Base-by-base conservation (phyloP, 2,113 vertebrate species). In the Cairina moschata region DNA sequence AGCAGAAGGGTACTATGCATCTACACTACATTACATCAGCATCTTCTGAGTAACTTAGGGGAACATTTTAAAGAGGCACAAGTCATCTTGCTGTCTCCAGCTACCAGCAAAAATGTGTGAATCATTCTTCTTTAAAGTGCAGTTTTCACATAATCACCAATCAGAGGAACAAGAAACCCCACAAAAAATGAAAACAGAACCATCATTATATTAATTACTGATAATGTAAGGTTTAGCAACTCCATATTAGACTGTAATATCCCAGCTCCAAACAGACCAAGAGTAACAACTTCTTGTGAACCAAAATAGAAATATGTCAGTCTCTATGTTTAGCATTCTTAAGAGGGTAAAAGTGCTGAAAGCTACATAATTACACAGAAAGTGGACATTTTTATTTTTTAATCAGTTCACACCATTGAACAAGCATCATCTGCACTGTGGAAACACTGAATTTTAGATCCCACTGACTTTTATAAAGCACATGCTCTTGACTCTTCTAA, bases 111-210 rank as follows among this genome's bases (percentile, higher is more conserved):
- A 72, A 88, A 89, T 10, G 17, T n/a, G 67, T 54, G 84, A 96
- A 93, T 65, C 89, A 91, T 68, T 82, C 65, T 89, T 94, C 95
- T 83, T 44, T 50, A 86, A 88, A 80, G 78, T 48, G 31, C 85
- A 95, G 82, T 17, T 38, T 71, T 58, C 28, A 74, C 68, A 89
- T 76, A 69, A 87, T 48, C 40, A 44, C n/a, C 28, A 82, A 38
- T 69, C 65, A 71, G 50, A 87, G 73, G 68, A 95, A 66, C 26
- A n/a, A 86, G 40, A 87, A 92, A 91, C 58, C 38, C 48, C 46
- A 58, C 88, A 83, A 85, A 48, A 95, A 95, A 83, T 86, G 62
- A 86, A 93, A 78, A 75, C 78, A 80, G 40, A 56, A 79, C 63
- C 81, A 60, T 56, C 14, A 50, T 95, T 83, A 81, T 63, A 94